Evolutionary conservation across 2,113 vertebrate genomes (phyloP), one percentile per base, ranked within the genome.

Genomic region (Bufo gargarizans): DNA sequence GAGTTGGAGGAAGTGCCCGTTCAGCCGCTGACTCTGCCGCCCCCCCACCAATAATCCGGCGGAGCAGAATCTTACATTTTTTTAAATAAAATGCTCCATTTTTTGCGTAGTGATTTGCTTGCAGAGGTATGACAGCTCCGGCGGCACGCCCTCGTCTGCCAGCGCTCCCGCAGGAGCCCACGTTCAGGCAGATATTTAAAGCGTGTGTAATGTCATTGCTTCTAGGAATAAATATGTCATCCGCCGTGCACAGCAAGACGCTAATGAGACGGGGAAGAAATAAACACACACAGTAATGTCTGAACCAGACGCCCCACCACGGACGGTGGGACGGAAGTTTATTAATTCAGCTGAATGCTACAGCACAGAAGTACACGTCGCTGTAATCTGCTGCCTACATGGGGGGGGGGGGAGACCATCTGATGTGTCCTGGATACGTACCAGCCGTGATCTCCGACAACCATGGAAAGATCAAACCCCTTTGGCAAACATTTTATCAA

Each of bases 161-260:
- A 19, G 58, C 56, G 3, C 12, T 45, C 4, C 56, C 65, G 17
- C 61, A 11, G 43, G 56, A 47, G 79, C 58, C 58, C 3, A 63
- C 4, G 79, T 61, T 63, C 19, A 63, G 59, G 79, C 55, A 82
- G 65, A 82, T 65, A 63, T 20, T 49, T 63, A 47, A 81, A 59
- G 79, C 79, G 22, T 81, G 16, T 61, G 43, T 61, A 71, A 78
- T 58, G 43, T 79, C 50, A 6, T 7, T 33, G 22, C 50, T 79
- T 43, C 16, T 65, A 19, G 47, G 45, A 5, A 65, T 82, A 65
- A 65, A 82, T 63, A 82, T 50, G 63, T 65, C 80, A 81, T 8
- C 45, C 20, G 12, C 13, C 16, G 58, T 50, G 13, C 59, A 49
- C 80, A 81, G 56, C 56, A 22, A 78, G 22, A 81, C 11, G 7